phyloP scores from a whole-genome alignment of 1,140 invertebrate species.

The Penaeus japonicus region DNA sequence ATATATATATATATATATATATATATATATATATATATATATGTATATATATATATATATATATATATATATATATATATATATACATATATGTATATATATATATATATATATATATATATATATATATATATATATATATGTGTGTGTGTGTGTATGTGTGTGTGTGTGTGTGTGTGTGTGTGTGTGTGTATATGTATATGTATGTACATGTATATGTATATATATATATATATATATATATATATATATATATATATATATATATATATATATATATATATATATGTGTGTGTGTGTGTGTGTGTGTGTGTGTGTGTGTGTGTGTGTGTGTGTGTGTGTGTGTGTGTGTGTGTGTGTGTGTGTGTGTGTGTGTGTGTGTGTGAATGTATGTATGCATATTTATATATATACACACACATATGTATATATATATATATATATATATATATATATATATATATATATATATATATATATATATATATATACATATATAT shows the following conservation, averaged over 20 bases:
- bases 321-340: no score
- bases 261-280: not conserved
- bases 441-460: conserved; percentile 22
- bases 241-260: no score
- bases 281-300: not conserved
- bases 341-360: no score
- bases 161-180: no score
- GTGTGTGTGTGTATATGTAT: not conserved
- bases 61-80: conserved; percentile 10
- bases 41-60: not conserved
- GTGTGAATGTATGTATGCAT: no score
- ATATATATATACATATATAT: no score
- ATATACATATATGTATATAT: conserved; percentile 15
- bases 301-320: not conserved
- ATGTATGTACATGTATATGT: no score
- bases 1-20: conserved; percentile 34
- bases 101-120: conserved; percentile 34
- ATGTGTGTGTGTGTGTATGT: not conserved
- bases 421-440: conserved; percentile 22
- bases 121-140: conserved; percentile 28
- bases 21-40: not conserved
- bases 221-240: no score
- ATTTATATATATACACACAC: not conserved
- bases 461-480: no score
- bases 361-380: no score